phyloP scores from a whole-genome alignment of 1,140 invertebrate genomes.

The Marisa cornuarietis region DNA sequence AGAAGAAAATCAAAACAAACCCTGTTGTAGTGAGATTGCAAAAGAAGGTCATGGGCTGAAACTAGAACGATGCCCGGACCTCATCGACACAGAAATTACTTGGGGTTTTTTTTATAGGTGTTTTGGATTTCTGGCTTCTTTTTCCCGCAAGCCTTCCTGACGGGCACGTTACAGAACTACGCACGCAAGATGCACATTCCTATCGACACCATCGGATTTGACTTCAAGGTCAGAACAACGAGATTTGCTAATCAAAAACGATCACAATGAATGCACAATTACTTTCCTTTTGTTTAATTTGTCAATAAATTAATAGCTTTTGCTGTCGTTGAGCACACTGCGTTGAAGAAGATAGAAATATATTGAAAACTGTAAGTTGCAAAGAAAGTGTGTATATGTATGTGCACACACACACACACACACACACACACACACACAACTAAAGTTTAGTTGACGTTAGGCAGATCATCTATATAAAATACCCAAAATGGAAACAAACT shows the following conservation, averaged over 20 bases:
- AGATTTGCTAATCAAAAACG: background rate
- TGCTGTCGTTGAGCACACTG: background rate
- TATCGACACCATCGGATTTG: constrained; percentile 82
- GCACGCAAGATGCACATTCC: constrained; percentile 86
- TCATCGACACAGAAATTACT: too few species aligned
- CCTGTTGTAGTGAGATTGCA: too few species aligned
- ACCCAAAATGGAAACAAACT: too few species aligned
- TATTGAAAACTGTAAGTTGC: background rate
- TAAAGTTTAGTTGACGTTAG: background rate
- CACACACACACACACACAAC: constrained; percentile 2
- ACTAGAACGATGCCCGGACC: too few species aligned
- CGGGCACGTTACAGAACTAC: constrained; percentile 92
- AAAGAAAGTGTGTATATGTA: too few species aligned
- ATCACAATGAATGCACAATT: background rate
- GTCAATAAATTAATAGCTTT: background rate
- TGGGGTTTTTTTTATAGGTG: constrained; percentile 47
- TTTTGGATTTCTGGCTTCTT: constrained; percentile 98
- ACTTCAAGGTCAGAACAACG: constrained; percentile 71
- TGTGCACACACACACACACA: background rate
- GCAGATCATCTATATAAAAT: too few species aligned
- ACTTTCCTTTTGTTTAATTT: background rate
- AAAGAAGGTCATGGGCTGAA: too few species aligned
- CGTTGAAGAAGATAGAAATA: background rate
- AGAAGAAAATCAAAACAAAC: too few species aligned
- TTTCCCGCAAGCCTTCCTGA: constrained; percentile 96